phyloP scores from a whole-genome alignment of 2,888 invertebrate genomes.

The Anorthoa munda region DNA sequence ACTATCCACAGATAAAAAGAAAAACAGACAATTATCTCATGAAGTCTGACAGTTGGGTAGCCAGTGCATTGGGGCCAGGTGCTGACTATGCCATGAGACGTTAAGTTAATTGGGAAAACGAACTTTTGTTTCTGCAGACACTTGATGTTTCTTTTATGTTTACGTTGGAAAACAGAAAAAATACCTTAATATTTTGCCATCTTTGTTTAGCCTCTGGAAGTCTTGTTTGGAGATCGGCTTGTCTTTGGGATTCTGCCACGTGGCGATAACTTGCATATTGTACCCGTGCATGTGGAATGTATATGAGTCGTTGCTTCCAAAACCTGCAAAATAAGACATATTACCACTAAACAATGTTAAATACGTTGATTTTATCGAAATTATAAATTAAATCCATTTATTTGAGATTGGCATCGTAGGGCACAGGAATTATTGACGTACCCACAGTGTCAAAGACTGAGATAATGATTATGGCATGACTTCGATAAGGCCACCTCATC shows the following conservation, averaged over 20 bases:
- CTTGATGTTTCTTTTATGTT: background rate
- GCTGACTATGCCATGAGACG: background rate
- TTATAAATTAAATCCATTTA: too few species aligned
- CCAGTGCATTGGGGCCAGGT: background rate
- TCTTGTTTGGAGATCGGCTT: slow-evolving; percentile 82
- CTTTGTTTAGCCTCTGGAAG: slow-evolving; percentile 78
- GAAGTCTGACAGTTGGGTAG: too few species aligned
- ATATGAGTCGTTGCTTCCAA: slow-evolving; percentile 88
- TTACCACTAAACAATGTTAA: background rate
- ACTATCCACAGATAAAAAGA: too few species aligned
- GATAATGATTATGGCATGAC: too few species aligned
- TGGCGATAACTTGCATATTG: slow-evolving; percentile 88
- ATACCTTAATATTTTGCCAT: slow-evolving; percentile 81
- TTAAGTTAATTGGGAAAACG: background rate
- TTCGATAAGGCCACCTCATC: too few species aligned
- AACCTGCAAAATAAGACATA: slow-evolving; percentile 79
- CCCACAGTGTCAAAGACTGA: too few species aligned
- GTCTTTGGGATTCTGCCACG: slow-evolving; percentile 78
- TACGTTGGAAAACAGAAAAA: background rate
- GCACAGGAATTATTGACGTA: background rate
- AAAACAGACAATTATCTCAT: too few species aligned
- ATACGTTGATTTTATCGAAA: too few species aligned
- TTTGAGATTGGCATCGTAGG: background rate
- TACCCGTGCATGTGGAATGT: slow-evolving; percentile 92
- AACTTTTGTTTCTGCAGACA: background rate